Evolutionary conservation across 2,888 invertebrate species (phyloP), one percentile per base, ranked within the genome.

Genomic region (Chromoteleia sp.): DNA sequence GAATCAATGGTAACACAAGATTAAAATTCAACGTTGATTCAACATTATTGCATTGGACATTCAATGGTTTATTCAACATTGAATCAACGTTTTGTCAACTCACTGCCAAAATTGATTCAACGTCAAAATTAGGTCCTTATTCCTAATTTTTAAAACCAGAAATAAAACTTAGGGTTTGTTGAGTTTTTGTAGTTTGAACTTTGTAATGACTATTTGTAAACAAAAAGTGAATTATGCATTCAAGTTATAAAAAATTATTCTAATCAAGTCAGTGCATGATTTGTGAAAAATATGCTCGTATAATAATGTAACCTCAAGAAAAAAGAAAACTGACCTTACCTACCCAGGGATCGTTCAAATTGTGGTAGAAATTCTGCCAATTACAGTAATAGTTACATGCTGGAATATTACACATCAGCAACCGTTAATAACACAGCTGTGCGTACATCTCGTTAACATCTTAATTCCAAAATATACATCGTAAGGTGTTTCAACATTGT

Each of bases 391-490:
- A 73, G 67, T 79, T 79, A 59, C 59, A 79, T 67, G 71, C 36
- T 29, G 67, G 25, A 43, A 73, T 79, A 65, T 73, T 73, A 56
- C 50, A 79, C 73, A 67, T 73, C 71, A 73, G 71, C 52, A 73
- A 25, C 71, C 25, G 79, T 63, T 80, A 80, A 80, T 74, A 68
- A 74, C 59, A 80, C 21, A 58, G 21, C 33, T 21, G 56, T 41
- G 48, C 61, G 15, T 39, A 43, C 59, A 68, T 79, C 73, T 79
- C 36, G 79, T 74, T 74, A 74, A 80, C 79, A 63, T 80, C 74
- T 74, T 79, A 79, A 74, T 68, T 74, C 63, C 39, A 73, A 67
- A 73, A 67, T 67, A 52, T 17, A 71, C 45, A 73, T 65, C 29
- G 36, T 29, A 70, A 76, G 76, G 63, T 78, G 71, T 78, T 71